Evolutionary conservation across 1,140 invertebrate genomes (phyloP), one percentile per base, ranked within the genome.

Genomic region (Calephelis nemesis): DNA sequence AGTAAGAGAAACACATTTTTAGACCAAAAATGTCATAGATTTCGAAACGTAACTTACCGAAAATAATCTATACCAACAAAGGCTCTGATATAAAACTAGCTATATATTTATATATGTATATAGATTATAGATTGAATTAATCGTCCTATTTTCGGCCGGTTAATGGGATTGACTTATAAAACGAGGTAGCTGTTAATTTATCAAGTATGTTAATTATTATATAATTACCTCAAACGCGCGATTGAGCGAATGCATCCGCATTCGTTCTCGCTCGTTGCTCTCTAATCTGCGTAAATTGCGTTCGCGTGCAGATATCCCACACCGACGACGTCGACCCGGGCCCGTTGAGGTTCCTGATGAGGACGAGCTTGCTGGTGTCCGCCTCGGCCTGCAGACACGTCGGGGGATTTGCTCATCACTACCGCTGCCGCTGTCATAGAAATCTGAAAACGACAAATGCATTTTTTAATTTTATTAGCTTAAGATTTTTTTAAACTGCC

Each of bases 211-310:
- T 65, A 68, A 74, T 63, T 69, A 62, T 52, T 69, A 62, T 52
- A 19, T 63, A 69, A 77, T 86, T 89, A 96, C 96, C 94, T 98
- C 96, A 83, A 98, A 98, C 7, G 97, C 97, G 82, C 98, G 96
- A 83, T 98, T 98, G 58, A 98, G 93, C 50, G 96, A 96, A 90
- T 98, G 97, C 97, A 98, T 98, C 73, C 97, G 93, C 95, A 97
- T 97, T 69, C 97, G 93, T 91, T 98, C 97, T 66, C 97, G 93
- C 88, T 98, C 97, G 84, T 98, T 98, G 88, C 96, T 98, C 90
- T 98, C 97, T 68, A 98, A 93, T 74, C 97, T 93, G 69, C 97
- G 93, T 62, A 97, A 92, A 82, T 97, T 98, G 77, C 96, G 93
- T 82, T 98, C 97, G 68, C 96, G 88, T 1, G 96, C 96, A 69